Evolutionary conservation across 1,140 invertebrate species (phyloP).

Genomic region (Pristionchus pacificus): DNA sequence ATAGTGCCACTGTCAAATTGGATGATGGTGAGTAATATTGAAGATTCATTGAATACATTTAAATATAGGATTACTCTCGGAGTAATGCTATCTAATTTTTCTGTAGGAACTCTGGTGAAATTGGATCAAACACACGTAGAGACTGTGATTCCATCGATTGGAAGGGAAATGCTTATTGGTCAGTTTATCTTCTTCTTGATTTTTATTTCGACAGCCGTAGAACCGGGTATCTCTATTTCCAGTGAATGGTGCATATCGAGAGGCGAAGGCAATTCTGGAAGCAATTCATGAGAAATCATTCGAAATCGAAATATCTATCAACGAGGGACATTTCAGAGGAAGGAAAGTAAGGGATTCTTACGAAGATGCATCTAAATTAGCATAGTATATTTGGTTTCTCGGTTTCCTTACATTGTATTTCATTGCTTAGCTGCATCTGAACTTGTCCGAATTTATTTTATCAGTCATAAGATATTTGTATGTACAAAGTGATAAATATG

Average conservation of each 20-base stretch:
- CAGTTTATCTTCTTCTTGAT: background rate
- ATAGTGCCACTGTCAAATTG: constrained; percentile 73
- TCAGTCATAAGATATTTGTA: no score
- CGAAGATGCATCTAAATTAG: constrained; percentile 44
- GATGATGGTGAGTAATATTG: constrained; percentile 32
- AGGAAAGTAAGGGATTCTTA: constrained; percentile 24
- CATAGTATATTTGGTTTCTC: no score
- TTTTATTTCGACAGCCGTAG: background rate
- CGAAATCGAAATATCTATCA: constrained; percentile 69
- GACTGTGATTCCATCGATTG: constrained; percentile 86
- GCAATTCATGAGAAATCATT: constrained; percentile 62
- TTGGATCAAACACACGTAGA: constrained; percentile 83
- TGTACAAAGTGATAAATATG: no score
- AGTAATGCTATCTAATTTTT: no score
- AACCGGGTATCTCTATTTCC: no score
- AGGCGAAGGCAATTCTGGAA: constrained; percentile 64
- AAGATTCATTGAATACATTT: background rate
- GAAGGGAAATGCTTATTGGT: constrained; percentile 69
- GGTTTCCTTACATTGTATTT: no score
- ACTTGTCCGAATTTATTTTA: no score
- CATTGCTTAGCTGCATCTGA: no score
- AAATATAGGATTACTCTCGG: constrained; percentile 13
- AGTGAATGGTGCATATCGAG: constrained; percentile 79
- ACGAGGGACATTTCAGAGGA: constrained; percentile 43
- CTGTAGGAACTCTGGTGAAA: constrained; percentile 68